phyloP scores from a whole-genome alignment of 2,113 vertebrate genomes.

The Caranx melampygus region DNA sequence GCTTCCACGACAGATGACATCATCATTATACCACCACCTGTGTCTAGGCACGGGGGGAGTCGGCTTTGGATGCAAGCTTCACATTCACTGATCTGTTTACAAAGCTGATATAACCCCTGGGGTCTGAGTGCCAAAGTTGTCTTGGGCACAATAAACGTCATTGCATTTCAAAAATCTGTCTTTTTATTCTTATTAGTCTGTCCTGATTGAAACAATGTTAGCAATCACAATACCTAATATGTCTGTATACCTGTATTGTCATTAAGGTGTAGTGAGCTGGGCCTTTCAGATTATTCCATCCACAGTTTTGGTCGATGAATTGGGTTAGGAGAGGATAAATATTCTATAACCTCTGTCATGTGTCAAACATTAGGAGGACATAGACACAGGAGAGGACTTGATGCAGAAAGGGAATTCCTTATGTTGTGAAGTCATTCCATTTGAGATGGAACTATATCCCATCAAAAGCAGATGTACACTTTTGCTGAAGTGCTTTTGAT shows the following conservation, averaged over 20 bases:
- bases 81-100: too few relatives aligned
- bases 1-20: too few relatives aligned
- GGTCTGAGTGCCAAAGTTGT: too few relatives aligned
- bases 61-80: too few relatives aligned
- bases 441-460: constrained; percentile 47
- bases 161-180: too few relatives aligned
- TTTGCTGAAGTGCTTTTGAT: constrained; percentile 52
- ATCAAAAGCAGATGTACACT: constrained; percentile 32
- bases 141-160: too few relatives aligned
- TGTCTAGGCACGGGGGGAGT: too few relatives aligned
- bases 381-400: constrained; percentile 48
- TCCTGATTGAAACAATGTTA: too few relatives aligned
- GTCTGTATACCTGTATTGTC: neutral
- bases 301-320: constrained; percentile 1
- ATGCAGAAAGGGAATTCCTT: constrained; percentile 40
- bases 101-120: too few relatives aligned
- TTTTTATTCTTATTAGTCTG: too few relatives aligned
- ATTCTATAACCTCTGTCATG: constrained; percentile 58
- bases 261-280: neutral
- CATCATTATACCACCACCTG: too few relatives aligned
- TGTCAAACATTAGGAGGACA: constrained; percentile 63
- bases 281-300: neutral
- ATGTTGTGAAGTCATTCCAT: constrained; percentile 51
- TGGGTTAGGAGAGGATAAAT: constrained; percentile 29
- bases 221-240: too few relatives aligned